Base-by-base conservation (phyloP, 1,140 invertebrate genomes). In the Archivesica marissinica region DNA sequence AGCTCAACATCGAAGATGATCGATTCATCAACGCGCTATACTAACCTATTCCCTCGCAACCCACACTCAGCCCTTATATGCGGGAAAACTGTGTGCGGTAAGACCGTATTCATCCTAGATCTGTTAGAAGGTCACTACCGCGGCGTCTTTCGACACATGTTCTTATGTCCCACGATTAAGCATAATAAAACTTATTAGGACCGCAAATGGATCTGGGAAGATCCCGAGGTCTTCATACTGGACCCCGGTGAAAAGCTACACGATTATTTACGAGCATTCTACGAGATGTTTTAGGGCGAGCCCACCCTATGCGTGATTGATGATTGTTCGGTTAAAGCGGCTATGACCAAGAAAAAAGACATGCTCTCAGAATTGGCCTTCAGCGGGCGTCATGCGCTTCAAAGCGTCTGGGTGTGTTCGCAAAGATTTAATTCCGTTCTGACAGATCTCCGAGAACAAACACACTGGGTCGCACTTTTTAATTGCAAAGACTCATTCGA, bases 251-350 rank as follows among this genome's bases (percentile, higher is more conserved):
- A 9, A 17, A 7, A 47, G 44, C 52, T 77, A 38, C 74, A 77
- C 35, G 74, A 77, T 35, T 30, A 52, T 25, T 54, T 78, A 64
- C 59, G 75, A 61, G 38, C 28, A 15, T 47, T 78, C 44, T 41
- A 56, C 44, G 20, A 61, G 7, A 25, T 38, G 41, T 61, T 56
- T 78, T 38, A 47, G 41, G 75, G 75, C 41, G n/a, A 59, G 13
- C 56, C 75, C 30, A 78, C 54, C 25, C 56, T 78, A 41, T 78
- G 61, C 56, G 61, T 78, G n/a, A 78, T 78, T 61, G 75, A 47
- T 17, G 44, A 7, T 17, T 7, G 44, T 9, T 9, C 17, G 7
- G 44, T 17, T 17, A 9, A 7, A 4, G 61, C 59, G 61, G 54
- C 52, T 41, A 15, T 61, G 61, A 61, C 75, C 28, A 78, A 78